Conservation (phyloP, 2,888 invertebrate species). For the Ischnus inquisitorius region DNA sequence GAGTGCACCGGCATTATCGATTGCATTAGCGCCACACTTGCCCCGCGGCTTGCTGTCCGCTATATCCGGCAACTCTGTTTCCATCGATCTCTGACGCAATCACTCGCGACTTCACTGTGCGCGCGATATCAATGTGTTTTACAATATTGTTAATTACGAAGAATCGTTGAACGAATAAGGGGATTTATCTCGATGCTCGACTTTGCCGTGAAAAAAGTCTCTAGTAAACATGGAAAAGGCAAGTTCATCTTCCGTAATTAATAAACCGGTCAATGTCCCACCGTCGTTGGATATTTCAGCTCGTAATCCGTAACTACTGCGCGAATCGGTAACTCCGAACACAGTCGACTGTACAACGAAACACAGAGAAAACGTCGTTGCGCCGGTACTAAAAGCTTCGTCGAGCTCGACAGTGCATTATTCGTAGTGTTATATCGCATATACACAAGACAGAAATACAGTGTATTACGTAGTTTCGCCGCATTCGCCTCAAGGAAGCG, state of each 20-base stretch:
- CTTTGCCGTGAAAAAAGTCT: too few relatives aligned
- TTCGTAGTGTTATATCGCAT: slow-evolving; percentile 25
- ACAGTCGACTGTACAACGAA: background rate
- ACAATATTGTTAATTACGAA: background rate
- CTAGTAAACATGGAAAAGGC: background rate
- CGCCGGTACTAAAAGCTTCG: slow-evolving; percentile 22
- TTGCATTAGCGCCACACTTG: background rate
- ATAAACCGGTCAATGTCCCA: background rate
- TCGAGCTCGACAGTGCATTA: slow-evolving; percentile 20
- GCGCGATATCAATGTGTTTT: background rate
- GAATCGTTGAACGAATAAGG: background rate
- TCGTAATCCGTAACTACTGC: background rate
- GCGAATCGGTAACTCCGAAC: background rate
- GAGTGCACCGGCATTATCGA: slow-evolving; percentile 25
- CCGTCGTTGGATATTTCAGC: slow-evolving; percentile 16
- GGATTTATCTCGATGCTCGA: too few relatives aligned
- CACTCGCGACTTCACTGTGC: background rate
- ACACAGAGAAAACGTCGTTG: slow-evolving; percentile 1
- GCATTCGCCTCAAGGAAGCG: slow-evolving; percentile 37
- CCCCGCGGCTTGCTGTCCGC: background rate
- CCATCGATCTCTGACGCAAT: background rate
- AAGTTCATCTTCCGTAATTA: background rate
- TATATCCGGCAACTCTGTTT: background rate
- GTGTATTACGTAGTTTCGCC: slow-evolving; percentile 34
- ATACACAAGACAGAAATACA: slow-evolving; percentile 1